These are phyloP conservation scores for Dolichallabes microphthalmus DNA, from an alignment of 2,113 vertebrate genomes.

Conservation along the genomic window DNA sequence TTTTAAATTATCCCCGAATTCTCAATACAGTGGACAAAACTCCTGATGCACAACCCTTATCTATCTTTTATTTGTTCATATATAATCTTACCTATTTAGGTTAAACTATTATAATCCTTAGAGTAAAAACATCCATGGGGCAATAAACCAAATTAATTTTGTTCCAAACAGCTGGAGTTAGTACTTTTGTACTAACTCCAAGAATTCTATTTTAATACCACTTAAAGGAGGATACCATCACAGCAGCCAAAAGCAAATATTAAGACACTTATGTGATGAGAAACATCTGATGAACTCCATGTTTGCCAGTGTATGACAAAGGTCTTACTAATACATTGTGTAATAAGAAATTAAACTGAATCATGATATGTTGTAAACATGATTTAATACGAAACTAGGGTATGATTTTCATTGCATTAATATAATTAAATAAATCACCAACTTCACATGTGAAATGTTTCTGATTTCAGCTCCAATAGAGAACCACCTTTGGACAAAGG, in stretches of 20 bases:
- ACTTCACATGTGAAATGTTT: neutral
- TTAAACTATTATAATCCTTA: no score
- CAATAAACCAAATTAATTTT: neutral
- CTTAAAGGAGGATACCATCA: neutral
- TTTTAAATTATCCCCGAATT: neutral
- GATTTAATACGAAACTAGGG: neutral
- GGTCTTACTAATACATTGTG: neutral
- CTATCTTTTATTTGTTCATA: neutral
- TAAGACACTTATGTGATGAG: neutral
- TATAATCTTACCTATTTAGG: no score
- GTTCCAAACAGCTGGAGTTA: no score
- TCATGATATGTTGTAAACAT: neutral
- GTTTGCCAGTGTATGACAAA: neutral
- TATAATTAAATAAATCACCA: neutral
- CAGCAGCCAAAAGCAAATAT: neutral
- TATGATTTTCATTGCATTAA: neutral
- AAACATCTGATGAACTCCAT: neutral
- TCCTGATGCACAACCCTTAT: neutral
- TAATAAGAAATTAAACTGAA: neutral
- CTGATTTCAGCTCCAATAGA: slow-evolving; percentile 64
- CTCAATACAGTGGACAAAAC: neutral
- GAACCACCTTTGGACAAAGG: slow-evolving; percentile 85
- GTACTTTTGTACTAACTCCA: neutral
- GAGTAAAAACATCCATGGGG: neutral
- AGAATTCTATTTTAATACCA: neutral